These are phyloP conservation scores for Caenorhabditis uteleia DNA, from an alignment of 2,888 invertebrate species.

Conservation along the genomic window DNA sequence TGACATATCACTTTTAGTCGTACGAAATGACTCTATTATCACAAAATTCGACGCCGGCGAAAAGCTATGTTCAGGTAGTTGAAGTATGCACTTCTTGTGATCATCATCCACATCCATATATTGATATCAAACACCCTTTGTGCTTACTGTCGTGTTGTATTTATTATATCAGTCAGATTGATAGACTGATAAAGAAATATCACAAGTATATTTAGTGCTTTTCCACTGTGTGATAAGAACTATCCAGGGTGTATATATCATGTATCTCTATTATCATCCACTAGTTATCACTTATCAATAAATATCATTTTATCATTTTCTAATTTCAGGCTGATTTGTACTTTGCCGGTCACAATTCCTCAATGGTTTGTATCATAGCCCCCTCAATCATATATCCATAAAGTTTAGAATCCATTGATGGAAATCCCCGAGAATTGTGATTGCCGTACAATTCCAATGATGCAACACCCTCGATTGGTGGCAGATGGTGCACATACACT, in stretches of 20 bases:
- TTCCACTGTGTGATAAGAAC: too few species aligned
- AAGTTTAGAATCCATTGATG: slow-evolving; percentile 51
- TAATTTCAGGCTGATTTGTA: slow-evolving; percentile 52
- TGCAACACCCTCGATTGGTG: slow-evolving; percentile 57
- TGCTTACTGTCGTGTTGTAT: neutral
- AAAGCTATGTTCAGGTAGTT: slow-evolving; percentile 45
- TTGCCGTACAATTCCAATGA: slow-evolving; percentile 58
- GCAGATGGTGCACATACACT: slow-evolving; percentile 51
- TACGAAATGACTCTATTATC: slow-evolving; percentile 61
- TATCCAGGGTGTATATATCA: too few species aligned
- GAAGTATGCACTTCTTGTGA: too few species aligned
- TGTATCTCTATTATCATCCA: too few species aligned
- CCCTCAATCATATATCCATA: neutral
- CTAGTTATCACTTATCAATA: too few species aligned
- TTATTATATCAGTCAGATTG: neutral
- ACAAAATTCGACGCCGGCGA: slow-evolving; percentile 58
- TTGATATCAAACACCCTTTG: too few species aligned
- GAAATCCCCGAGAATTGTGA: slow-evolving; percentile 62
- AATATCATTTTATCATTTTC: neutral
- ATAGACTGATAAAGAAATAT: too few species aligned
- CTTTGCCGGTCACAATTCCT: slow-evolving; percentile 53
- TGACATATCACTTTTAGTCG: slow-evolving; percentile 36
- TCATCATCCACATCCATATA: too few species aligned
- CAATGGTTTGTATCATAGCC: slow-evolving; percentile 37
- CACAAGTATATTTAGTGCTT: too few species aligned